Evolutionary conservation across 2,888 invertebrate genomes (phyloP).

Genomic region (Auanema sp.): DNA sequence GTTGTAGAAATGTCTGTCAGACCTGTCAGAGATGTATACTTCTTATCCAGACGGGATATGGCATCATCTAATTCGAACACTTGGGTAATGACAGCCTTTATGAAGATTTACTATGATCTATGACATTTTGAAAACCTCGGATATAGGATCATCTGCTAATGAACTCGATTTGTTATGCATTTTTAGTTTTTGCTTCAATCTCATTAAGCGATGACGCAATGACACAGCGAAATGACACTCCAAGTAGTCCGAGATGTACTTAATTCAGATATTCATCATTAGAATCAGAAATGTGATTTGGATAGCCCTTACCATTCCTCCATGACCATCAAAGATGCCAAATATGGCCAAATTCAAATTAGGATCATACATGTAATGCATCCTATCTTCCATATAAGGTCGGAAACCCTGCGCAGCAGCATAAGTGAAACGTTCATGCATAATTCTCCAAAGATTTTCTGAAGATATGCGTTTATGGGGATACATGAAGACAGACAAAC

Average conservation of each 20-base stretch:
- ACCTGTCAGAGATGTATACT: conserved; percentile 34
- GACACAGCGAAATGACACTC: conserved; percentile 37
- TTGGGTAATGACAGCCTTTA: conserved; percentile 41
- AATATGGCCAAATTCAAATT: conserved; percentile 45
- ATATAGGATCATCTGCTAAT: conserved; percentile 19
- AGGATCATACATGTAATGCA: conserved; percentile 46
- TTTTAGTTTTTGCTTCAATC: conserved; percentile 21
- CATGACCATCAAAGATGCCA: conserved; percentile 57
- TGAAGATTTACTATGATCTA: neutral
- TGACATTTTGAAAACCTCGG: conserved; percentile 18
- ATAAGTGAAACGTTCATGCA: conserved; percentile 43
- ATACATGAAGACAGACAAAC: conserved; percentile 16
- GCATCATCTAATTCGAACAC: conserved; percentile 39
- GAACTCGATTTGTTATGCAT: conserved; percentile 12
- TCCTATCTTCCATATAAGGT: conserved; percentile 52
- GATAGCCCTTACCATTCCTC: conserved; percentile 43
- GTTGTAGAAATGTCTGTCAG: neutral
- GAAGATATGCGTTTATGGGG: conserved; percentile 4
- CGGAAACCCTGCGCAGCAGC: conserved; percentile 33
- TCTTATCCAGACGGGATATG: conserved; percentile 29
- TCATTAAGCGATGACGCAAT: conserved; percentile 33
- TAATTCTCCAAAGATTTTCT: conserved; percentile 25
- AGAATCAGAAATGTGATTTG: neutral
- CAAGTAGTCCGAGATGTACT: conserved; percentile 48
- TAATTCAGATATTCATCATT: conserved; percentile 11